These are phyloP conservation scores for Drosophila tani DNA, from an alignment of 1,140 invertebrate genomes.

Conservation along the genomic window DNA sequence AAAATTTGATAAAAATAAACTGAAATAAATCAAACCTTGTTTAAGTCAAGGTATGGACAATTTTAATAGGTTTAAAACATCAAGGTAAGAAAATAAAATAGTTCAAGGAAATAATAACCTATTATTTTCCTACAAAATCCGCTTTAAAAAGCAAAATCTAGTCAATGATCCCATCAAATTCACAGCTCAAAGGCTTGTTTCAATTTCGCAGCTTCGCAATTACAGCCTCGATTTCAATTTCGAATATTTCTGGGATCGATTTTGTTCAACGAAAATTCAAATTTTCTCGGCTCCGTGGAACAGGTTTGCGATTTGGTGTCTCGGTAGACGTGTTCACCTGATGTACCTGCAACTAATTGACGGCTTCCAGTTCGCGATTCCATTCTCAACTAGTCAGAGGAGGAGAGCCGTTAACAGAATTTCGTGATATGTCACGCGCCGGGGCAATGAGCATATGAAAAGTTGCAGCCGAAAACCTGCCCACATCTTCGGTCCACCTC, in stretches of 20 bases:
- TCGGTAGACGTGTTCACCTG: conserved; percentile 34
- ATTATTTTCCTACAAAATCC: neutral
- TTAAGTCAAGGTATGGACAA: too few relatives aligned
- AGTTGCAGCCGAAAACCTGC: conserved; percentile 61
- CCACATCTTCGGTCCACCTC: conserved; percentile 50
- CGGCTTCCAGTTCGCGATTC: conserved; percentile 53
- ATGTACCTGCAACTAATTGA: conserved; percentile 74
- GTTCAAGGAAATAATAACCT: too few relatives aligned
- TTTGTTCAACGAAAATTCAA: conserved; percentile 19
- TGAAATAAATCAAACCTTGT: neutral
- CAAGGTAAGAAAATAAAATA: too few relatives aligned
- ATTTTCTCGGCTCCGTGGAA: conserved; percentile 30
- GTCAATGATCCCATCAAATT: too few relatives aligned
- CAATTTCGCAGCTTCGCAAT: neutral
- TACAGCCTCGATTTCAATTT: conserved; percentile 6
- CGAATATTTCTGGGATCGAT: conserved; percentile 7
- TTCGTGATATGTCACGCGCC: conserved; percentile 80
- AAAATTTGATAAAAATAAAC: neutral
- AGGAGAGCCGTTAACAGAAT: conserved; percentile 63
- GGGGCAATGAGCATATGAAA: conserved; percentile 54
- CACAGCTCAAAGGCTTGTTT: neutral
- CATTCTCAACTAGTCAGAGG: conserved; percentile 15
- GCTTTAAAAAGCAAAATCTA: neutral
- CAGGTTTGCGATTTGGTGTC: conserved; percentile 16
- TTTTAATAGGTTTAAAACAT: too few relatives aligned